Percentiles rank a stretch among this genome's conserved stretches.
phyloP scores from a whole-genome alignment of 2,797 vertebrate genomes.

The Scarus forsteni region DNA sequence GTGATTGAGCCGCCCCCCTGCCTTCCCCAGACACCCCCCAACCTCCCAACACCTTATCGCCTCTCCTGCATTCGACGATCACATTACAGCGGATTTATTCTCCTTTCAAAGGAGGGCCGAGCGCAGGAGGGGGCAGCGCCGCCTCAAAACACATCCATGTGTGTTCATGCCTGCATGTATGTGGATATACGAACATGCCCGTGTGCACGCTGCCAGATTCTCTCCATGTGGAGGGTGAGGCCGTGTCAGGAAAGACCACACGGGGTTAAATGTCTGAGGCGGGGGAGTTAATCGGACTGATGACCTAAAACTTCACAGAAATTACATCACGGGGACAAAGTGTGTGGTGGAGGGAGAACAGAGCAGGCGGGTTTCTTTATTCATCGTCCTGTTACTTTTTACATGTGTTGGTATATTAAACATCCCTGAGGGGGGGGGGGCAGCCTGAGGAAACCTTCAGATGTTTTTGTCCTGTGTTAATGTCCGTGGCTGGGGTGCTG shows the following conservation, averaged over 20 bases:
- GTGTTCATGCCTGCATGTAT: constrained; percentile 35
- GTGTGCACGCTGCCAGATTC: constrained; percentile 16
- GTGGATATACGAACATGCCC: constrained; percentile 26
- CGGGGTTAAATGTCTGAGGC: constrained; percentile 55
- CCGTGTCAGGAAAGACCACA: constrained; percentile 28
- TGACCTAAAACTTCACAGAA: constrained; percentile 67
- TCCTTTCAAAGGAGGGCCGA: constrained; percentile 68
- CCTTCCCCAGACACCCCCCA: constrained; percentile 62
- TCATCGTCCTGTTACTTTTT: no score
- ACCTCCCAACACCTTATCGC: constrained; percentile 76
- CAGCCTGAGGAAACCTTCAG: no score
- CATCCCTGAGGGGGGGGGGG: no score
- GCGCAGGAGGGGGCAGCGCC: constrained; percentile 27
- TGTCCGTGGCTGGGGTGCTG: no score
- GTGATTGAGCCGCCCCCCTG: constrained; percentile 84
- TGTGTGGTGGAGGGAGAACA: no score
- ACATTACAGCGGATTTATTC: constrained; percentile 85
- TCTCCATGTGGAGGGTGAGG: constrained; percentile 1
- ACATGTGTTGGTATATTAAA: no score
- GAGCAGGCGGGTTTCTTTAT: no score
- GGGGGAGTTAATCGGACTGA: constrained; percentile 71
- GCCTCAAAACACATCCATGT: constrained; percentile 35
- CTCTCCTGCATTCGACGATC: constrained; percentile 61
- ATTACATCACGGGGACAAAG: not conserved
- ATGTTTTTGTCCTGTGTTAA: no score